A percentile compares a stretch with the other conserved stretches of the same genome.
Evolutionary conservation across 2,113 vertebrate genomes (phyloP).

Genomic region (Danio rerio): DNA sequence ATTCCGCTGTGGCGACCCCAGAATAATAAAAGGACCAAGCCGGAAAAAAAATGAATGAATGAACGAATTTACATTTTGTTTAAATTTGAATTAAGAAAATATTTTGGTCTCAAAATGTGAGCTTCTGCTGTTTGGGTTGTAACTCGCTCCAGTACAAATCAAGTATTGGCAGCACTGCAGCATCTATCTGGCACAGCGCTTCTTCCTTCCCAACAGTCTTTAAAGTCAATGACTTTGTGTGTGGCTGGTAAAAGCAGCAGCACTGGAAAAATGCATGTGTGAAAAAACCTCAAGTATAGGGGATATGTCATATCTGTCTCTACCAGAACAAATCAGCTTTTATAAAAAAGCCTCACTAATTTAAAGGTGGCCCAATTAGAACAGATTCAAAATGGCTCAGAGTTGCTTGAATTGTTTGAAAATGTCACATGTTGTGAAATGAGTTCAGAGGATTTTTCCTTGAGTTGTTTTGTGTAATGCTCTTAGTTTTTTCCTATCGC

Average conservation of each 20-base stretch:
- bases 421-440: conserved; percentile 13
- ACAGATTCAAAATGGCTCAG: neutral
- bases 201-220: neutral
- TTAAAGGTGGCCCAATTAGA: neutral
- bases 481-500: neutral
- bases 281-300: too few species aligned
- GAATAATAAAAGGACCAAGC: too few species aligned
- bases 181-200: neutral
- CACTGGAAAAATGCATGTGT: too few species aligned
- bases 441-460: neutral
- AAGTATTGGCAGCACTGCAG: neutral
- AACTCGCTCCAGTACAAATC: neutral
- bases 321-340: neutral
- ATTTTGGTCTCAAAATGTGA: neutral
- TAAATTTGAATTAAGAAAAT: neutral
- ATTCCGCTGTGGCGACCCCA: too few species aligned
- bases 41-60: too few species aligned
- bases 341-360: neutral
- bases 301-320: neutral
- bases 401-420: neutral
- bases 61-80: too few species aligned
- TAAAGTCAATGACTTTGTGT: neutral
- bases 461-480: conserved; percentile 9
- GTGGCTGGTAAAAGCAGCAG: neutral
- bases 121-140: neutral